Percentiles rank a stretch among this genome's conserved stretches.
Conservation (phyloP, 2,888 invertebrate genomes). For the Gastrophysa polygoni region DNA sequence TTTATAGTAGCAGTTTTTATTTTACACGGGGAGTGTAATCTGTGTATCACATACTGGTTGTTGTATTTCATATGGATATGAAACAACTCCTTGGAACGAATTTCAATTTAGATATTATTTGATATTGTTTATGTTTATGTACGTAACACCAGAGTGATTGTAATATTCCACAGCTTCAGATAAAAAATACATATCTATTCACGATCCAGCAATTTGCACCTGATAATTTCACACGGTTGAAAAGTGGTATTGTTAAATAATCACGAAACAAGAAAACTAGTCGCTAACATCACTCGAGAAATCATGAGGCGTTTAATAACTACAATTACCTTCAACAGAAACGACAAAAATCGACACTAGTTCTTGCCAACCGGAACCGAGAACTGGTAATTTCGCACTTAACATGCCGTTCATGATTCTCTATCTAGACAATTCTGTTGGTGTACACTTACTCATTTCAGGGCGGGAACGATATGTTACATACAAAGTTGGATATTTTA, state of each 20-base stretch:
- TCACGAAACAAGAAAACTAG: slow-evolving; percentile 18
- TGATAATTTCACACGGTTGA: background rate
- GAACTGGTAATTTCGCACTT: background rate
- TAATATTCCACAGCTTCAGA: slow-evolving; percentile 11
- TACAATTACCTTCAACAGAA: slow-evolving; percentile 15
- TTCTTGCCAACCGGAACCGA: slow-evolving; percentile 14
- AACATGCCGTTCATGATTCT: no score
- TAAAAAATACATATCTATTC: slow-evolving; percentile 18
- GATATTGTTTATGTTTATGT: background rate
- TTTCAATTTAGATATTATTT: no score
- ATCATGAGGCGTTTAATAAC: slow-evolving; percentile 19
- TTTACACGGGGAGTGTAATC: no score
- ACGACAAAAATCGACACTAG: slow-evolving; percentile 13
- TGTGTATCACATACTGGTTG: no score
- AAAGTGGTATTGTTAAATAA: slow-evolving; percentile 18
- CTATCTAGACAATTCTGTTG: no score
- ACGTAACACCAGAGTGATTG: background rate
- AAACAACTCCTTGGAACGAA: no score
- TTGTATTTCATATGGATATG: no score
- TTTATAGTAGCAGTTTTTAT: no score
- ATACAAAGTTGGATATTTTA: no score
- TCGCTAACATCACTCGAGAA: slow-evolving; percentile 14
- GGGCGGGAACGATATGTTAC: no score
- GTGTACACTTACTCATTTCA: no score
- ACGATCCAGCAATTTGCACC: background rate